A percentile compares a stretch with the other conserved stretches of the same genome.
phyloP scores from a whole-genome alignment of 2,797 vertebrate genomes.

The Catharus ustulatus region DNA sequence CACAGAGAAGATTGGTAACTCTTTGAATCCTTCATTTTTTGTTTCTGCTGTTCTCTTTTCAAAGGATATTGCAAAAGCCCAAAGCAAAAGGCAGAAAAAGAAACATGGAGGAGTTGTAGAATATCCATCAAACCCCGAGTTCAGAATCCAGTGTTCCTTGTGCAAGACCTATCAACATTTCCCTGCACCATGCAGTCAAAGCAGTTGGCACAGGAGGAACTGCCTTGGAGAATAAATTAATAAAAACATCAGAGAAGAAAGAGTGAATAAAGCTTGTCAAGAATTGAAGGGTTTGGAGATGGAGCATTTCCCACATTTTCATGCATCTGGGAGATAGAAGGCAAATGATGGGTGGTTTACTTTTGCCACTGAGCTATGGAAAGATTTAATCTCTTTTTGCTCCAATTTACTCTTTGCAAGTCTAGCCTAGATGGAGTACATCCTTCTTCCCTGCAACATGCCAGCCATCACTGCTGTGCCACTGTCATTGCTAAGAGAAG shows the following conservation, averaged over 20 bases:
- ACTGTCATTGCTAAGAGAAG: background rate
- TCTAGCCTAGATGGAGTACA: slow-evolving; percentile 17
- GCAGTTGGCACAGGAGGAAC: background rate
- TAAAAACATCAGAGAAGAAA: slow-evolving; percentile 13
- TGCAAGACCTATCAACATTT: background rate
- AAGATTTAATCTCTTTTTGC: slow-evolving; percentile 59
- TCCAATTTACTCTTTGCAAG: slow-evolving; percentile 53
- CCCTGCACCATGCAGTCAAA: background rate
- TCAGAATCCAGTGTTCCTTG: background rate
- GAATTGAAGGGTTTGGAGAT: slow-evolving; percentile 28
- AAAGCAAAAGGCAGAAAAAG: background rate
- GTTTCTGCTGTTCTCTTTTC: background rate
- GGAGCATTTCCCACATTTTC: slow-evolving; percentile 36
- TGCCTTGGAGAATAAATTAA: slow-evolving; percentile 38
- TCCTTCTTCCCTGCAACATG: slow-evolving; percentile 24
- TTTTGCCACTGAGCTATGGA: slow-evolving; percentile 42
- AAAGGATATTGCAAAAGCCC: background rate
- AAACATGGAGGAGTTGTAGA: background rate
- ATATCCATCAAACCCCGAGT: background rate
- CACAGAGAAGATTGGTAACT: background rate
- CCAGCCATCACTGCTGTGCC: background rate
- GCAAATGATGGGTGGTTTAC: slow-evolving; percentile 53
- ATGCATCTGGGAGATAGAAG: slow-evolving; percentile 27
- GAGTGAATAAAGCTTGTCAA: slow-evolving; percentile 43
- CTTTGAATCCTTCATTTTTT: background rate